A percentile compares a stretch with the other conserved stretches of the same genome.
phyloP scores from a whole-genome alignment of 2,888 invertebrate species.

The Habrosyne pyritoides region DNA sequence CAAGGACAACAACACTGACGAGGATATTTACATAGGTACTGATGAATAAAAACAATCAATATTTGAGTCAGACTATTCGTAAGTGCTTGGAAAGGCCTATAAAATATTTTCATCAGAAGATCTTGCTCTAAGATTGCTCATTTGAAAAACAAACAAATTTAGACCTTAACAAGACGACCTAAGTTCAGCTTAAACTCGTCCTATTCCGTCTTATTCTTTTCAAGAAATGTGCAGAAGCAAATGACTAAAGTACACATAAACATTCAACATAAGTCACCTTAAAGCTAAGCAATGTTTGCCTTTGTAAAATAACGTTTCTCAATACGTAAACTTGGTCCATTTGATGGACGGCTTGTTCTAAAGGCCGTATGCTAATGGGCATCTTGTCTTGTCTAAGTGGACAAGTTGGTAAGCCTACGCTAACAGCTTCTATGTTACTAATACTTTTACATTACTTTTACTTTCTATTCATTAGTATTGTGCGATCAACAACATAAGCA shows the following conservation, averaged over 20 bases:
- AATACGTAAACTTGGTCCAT: conserved; percentile 18
- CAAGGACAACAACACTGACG: background rate
- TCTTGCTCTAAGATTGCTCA: too few relatives aligned
- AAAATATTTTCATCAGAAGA: too few relatives aligned
- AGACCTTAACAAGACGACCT: background rate
- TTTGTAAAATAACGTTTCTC: conserved; percentile 16
- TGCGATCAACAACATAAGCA: background rate
- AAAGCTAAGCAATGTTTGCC: conserved; percentile 11
- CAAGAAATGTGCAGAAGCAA: background rate
- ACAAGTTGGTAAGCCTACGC: conserved; percentile 50
- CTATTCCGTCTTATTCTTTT: background rate
- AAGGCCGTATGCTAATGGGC: conserved; percentile 72
- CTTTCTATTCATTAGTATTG: conserved; percentile 43
- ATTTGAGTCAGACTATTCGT: too few relatives aligned
- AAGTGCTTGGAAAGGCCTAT: too few relatives aligned
- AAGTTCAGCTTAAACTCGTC: too few relatives aligned
- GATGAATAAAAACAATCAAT: background rate
- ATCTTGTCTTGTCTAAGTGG: conserved; percentile 47
- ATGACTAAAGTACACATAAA: background rate
- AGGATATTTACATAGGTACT: background rate
- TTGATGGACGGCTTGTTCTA: conserved; percentile 35
- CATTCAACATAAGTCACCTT: background rate
- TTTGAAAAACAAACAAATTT: too few relatives aligned
- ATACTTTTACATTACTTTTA: conserved; percentile 66
- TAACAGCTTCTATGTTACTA: conserved; percentile 40